Conservation (phyloP, 2,797 vertebrate genomes). For the Eidolon dupreanum region DNA sequence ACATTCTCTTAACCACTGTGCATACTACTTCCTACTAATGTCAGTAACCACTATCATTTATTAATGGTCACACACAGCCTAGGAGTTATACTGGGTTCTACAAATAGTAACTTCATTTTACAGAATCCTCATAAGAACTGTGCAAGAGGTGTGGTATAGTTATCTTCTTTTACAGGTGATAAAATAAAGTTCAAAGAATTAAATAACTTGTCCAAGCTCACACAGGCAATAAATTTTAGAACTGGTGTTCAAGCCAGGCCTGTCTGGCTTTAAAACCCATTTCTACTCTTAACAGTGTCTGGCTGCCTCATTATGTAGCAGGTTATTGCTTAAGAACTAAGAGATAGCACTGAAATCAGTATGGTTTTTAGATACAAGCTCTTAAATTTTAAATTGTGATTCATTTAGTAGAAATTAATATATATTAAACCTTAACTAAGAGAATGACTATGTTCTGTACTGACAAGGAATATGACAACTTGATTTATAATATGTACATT, state of each 20-base stretch:
- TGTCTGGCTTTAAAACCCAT: background rate
- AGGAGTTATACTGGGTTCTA: background rate
- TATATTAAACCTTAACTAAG: constrained; percentile 43
- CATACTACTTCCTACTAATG: background rate
- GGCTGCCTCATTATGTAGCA: background rate
- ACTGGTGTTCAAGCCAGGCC: background rate
- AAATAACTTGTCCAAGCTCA: background rate
- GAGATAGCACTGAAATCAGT: background rate
- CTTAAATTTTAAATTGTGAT: constrained; percentile 58
- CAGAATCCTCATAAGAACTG: background rate
- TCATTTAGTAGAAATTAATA: constrained; percentile 38
- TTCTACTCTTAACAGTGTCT: background rate
- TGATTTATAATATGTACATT: constrained; percentile 17
- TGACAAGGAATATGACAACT: constrained; percentile 38
- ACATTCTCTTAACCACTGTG: background rate
- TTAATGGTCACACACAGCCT: background rate
- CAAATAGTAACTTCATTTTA: background rate
- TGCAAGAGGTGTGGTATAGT: background rate
- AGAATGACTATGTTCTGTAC: background rate
- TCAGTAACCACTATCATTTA: background rate
- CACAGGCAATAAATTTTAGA: background rate
- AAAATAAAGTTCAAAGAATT: background rate
- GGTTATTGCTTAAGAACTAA: background rate
- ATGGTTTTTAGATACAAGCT: constrained; percentile 40
- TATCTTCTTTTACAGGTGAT: constrained; percentile 20